These are phyloP conservation scores for Callithrix jacchus DNA, from an alignment of 2,113 vertebrate genomes.

Conservation along the genomic window DNA sequence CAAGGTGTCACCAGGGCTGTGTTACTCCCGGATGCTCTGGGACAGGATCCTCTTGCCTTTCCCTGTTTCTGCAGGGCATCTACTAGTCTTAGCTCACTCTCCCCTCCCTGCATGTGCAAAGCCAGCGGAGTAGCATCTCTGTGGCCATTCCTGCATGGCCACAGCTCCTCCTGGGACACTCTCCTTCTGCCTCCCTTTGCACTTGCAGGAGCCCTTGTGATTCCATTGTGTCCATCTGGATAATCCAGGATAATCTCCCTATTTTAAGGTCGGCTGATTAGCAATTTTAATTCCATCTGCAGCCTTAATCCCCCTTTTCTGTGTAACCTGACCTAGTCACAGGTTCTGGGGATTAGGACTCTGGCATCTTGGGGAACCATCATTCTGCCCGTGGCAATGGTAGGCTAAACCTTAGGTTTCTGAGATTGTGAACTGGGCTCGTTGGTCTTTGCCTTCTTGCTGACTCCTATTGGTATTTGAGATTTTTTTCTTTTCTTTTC, in stretches of 20 bases:
- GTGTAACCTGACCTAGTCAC: neutral
- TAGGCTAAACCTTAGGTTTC: neutral
- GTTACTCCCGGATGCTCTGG: neutral
- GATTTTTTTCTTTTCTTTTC: neutral
- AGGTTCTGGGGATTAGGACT: neutral
- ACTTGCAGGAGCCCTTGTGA: neutral
- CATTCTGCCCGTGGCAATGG: neutral
- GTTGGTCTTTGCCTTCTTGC: neutral
- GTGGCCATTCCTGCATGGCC: fast-evolving
- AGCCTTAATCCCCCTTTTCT: neutral
- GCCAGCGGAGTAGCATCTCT: fast-evolving
- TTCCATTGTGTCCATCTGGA: neutral
- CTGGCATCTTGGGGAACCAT: too few species aligned
- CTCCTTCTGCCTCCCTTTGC: neutral
- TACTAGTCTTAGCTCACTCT: fast-evolving
- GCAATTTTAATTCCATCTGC: neutral
- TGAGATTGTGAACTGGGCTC: neutral
- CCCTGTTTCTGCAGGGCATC: too few species aligned
- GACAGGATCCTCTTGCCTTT: neutral
- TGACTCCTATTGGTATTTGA: neutral
- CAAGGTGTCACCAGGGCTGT: fast-evolving
- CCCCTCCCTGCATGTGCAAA: neutral
- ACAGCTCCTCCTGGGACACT: neutral
- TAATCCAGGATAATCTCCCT: neutral
- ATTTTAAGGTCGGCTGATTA: neutral